These are phyloP conservation scores for Drosophila merina DNA, from an alignment of 2,888 invertebrate genomes.

Conservation along the genomic window DNA sequence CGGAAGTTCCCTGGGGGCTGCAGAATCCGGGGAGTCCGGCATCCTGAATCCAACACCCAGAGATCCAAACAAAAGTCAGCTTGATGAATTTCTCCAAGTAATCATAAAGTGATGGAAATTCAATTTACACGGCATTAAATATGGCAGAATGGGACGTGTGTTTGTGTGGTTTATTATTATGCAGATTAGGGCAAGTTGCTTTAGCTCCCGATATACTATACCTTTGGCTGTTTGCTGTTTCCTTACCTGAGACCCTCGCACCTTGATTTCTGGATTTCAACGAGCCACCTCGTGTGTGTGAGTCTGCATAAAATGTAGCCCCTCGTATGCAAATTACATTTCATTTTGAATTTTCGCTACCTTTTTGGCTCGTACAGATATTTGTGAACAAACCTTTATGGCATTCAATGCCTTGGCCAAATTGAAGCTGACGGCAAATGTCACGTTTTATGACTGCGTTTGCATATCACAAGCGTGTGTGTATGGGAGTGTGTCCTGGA, in stretches of 20 bases:
- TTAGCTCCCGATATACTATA: constrained; percentile 36
- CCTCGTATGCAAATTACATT: constrained; percentile 67
- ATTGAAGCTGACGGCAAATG: constrained; percentile 66
- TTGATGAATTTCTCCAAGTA: constrained; percentile 70
- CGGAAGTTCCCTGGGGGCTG: neutral
- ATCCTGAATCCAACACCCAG: neutral
- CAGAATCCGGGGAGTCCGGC: no score
- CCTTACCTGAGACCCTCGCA: constrained; percentile 5
- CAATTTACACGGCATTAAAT: constrained; percentile 80
- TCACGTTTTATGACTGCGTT: constrained; percentile 75
- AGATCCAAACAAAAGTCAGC: constrained; percentile 33
- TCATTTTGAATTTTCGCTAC: constrained; percentile 64
- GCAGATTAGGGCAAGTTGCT: constrained; percentile 72
- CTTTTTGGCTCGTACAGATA: constrained; percentile 35
- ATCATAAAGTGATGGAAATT: constrained; percentile 81
- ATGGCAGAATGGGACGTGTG: constrained; percentile 55
- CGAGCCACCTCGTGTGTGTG: constrained; percentile 25
- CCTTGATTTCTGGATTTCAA: constrained; percentile 36
- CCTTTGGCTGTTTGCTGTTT: constrained; percentile 49
- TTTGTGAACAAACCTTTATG: constrained; percentile 37
- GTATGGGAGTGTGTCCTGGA: constrained; percentile 13
- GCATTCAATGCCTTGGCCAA: constrained; percentile 55
- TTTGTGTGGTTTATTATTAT: constrained; percentile 72
- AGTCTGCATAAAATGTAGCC: constrained; percentile 63
- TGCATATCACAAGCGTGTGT: constrained; percentile 51